Evolutionary conservation across 2,797 vertebrate genomes (phyloP), one percentile per base, ranked within the genome.

Genomic region (Philypnodon macrostomus): DNA sequence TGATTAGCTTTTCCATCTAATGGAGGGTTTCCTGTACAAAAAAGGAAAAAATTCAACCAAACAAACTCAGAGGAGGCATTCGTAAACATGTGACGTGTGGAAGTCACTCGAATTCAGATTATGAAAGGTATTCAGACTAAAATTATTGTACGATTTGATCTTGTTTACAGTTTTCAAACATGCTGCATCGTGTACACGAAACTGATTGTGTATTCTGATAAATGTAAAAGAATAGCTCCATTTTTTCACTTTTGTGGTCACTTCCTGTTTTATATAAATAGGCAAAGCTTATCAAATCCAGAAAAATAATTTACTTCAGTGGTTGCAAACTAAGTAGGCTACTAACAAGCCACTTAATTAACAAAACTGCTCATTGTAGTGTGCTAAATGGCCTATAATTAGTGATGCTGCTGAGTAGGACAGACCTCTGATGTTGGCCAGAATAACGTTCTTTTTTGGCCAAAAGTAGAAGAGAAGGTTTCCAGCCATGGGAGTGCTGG

Each of bases 21-120:
- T 88, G 81, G 79, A 76, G 76, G 76, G 70, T 81, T 89, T 90
- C 81, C 88, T 89, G 83, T 73, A 49, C 57, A 69, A 71, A 59
- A 15, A 16, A 36, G 63, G 49, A 42, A 55, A 53, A 38, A 38
- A 42, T 53, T 10, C 27, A 45, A 35, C 45, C 54, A 75, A 65
- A 76, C 57, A 79, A 81, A 81, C 52, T 53, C 33, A 58, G 24
- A 63, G 60, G 36, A 77, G 47, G 64, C 57, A 65, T 75, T 75
- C 38, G 24, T 75, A 80, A 84, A 81, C 62, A 74, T 73, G 52
- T 72, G 60, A 85, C 74, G 61, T 58, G 66, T 54, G 61, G 62
- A 48, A 81, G 62, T 73, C 63, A 73, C 47, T 73, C 53, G 45
- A 75, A 47, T 29, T 46, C 44, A 42, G 42, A 44, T 27, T 54